Evolutionary conservation across 2,888 invertebrate species (phyloP), one percentile per base, ranked within the genome.

Genomic region (Caenorhabditis uteleia): DNA sequence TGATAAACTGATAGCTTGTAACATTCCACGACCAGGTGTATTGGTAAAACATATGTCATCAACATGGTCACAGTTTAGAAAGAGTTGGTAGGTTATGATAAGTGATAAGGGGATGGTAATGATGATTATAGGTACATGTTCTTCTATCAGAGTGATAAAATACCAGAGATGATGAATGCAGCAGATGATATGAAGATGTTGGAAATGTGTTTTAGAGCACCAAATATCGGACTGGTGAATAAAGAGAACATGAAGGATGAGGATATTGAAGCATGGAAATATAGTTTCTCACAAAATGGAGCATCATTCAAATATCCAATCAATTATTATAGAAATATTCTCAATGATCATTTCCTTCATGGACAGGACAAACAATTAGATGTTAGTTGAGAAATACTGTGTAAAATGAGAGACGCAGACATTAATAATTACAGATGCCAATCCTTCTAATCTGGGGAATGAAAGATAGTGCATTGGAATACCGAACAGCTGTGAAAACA

Each of bases 221-320:
- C 44, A 33, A 25, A 50, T 25, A 68, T 49, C n/a, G 82, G 80
- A 0, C 33, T 77, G 7, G 36, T 53, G 5, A 75, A 79, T 31
- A 29, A 64, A 21, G 70, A 77, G 27, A 79, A 79, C n/a, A 74
- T 84, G 26, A 80, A 82, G 10, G 85, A 86, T 14, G 87, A 87
- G 43, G 89, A 89, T 75, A 84, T 90, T 12, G 90, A 90, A 77
- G 90, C 90, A 0, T 91, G 89, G 82, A 91, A 90, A 84, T 90
- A 90, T 80, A 85, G 88, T 5, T 90, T 90, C 82, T 88, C 88
- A 18, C 85, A 89, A 69, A 87, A 87, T 83, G 88, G 88, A 88
- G 62, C 56, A 4, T 48, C 51, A 1, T 57, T 62, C 45, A 51
- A 53, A 31, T 62, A 53, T 25, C 62, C 62, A 5, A 62, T 62